These are phyloP conservation scores for Sclerurus mexicanus DNA, from an alignment of 2,113 vertebrate genomes.

Conservation along the genomic window DNA sequence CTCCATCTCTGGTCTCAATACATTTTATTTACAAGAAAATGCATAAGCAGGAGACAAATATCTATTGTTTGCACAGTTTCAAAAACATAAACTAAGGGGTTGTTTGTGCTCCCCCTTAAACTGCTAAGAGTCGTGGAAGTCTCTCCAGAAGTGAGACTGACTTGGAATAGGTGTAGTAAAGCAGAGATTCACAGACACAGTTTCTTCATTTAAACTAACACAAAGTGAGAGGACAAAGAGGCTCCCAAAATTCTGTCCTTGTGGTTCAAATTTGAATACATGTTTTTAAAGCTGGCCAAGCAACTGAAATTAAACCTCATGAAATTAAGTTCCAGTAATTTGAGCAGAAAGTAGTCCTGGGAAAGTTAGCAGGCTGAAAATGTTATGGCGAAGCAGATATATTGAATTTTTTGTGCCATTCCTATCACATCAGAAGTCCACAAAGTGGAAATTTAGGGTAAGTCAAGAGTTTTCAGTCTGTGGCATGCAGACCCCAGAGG, in stretches of 20 bases:
- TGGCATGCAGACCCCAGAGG: background rate
- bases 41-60: background rate
- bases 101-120: background rate
- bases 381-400: background rate
- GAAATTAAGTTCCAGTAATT: constrained; percentile 49
- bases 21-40: constrained; percentile 49
- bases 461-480: constrained; percentile 19
- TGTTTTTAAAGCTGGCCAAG: constrained; percentile 25
- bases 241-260: constrained; percentile 39
- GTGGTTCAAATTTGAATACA: constrained; percentile 51
- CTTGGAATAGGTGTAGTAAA: background rate
- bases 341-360: constrained; percentile 48
- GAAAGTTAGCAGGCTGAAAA: constrained; percentile 44
- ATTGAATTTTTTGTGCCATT: background rate
- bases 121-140: background rate
- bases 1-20: background rate
- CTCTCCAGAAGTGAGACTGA: background rate
- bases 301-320: constrained; percentile 36
- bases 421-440: constrained; percentile 9
- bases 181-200: constrained; percentile 27
- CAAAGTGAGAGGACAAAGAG: constrained; percentile 38
- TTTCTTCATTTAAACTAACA: constrained; percentile 31
- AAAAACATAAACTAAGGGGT: background rate
- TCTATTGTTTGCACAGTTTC: background rate
- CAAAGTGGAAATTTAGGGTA: background rate